Evolutionary conservation across 2,797 vertebrate genomes (phyloP).

Genomic region (Sylvia borin): DNA sequence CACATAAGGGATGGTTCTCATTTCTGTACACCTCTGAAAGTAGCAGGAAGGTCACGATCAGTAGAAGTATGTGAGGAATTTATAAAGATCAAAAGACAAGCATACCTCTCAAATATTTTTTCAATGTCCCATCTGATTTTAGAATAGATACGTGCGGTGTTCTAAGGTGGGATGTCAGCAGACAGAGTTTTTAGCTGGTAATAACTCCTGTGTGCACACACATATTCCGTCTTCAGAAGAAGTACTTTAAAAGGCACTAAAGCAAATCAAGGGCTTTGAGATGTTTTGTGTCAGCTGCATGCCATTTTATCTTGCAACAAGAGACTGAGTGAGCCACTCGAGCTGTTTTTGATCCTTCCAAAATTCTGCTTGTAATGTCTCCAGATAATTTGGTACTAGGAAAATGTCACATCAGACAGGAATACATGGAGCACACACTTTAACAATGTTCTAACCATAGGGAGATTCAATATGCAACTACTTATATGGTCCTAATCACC

Average conservation of each 20-base stretch:
- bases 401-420: constrained; percentile 42
- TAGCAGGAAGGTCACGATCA: constrained; percentile 46
- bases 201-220: constrained; percentile 21
- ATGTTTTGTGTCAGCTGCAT: constrained; percentile 63
- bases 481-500: constrained; percentile 20
- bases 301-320: constrained; percentile 55
- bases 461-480: neutral
- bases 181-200: constrained; percentile 19
- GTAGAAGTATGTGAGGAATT: constrained; percentile 55
- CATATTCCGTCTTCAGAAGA: constrained; percentile 34
- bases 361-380: constrained; percentile 42
- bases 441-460: neutral
- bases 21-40: constrained; percentile 61
- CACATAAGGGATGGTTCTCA: constrained; percentile 42
- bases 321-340: constrained; percentile 10
- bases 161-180: neutral
- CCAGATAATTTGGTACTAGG: constrained; percentile 41
- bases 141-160: neutral
- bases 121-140: constrained; percentile 21
- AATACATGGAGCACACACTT: neutral
- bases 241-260: constrained; percentile 50
- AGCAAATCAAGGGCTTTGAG: constrained; percentile 55
- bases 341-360: constrained; percentile 54
- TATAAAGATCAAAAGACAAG: constrained; percentile 60
- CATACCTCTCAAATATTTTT: constrained; percentile 49